Evolutionary conservation across 2,797 vertebrate genomes (phyloP), one percentile per base, ranked within the genome.

Genomic region (Esox masquinongy): DNA sequence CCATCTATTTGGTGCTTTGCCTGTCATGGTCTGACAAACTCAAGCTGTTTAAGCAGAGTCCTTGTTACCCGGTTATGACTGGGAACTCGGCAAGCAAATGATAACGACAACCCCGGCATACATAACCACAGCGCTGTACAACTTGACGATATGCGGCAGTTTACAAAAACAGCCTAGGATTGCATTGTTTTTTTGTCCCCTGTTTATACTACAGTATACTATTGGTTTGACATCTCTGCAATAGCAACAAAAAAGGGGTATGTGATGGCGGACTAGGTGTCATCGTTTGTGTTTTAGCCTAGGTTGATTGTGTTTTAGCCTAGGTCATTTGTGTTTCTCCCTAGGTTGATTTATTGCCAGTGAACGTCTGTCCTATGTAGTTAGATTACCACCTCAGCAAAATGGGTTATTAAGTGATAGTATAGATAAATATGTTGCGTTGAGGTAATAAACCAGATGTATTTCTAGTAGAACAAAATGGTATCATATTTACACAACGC

Each of bases 21-120:
- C 74, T 70, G 74, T 78, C 85, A 78, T 74, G 71, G 73, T 87
- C 85, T 81, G 84, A 88, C 82, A 86, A 76, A 74, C 77, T 68
- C 81, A 81, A 82, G 79, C 81, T 85, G 80, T 78, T 82, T 70
- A 17, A 34, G 64, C 69, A 63, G 63, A 29, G 24, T 31, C 63
- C 70, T 75, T 77, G 70, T 82, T 83, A 74, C 81, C 76, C 77
- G 77, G 72, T 82, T 81, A 73, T 8, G 75, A 74, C 74, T 80
- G 81, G 50, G 74, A 84, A 72, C 74, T 69, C 3, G 61, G 73
- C 79, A 66, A 7, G 66, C 75, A 50, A 43, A 67, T 74, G 79
- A 74, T 76, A 74, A 14, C 3, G 11, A 1, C 56, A n/a, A 69
- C 34, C 4, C 9, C 34, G 70, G 36, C 74, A 66, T 56, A 56